Base-by-base conservation (phyloP, 2,113 vertebrate species). In the Megaleporinus macrocephalus region DNA sequence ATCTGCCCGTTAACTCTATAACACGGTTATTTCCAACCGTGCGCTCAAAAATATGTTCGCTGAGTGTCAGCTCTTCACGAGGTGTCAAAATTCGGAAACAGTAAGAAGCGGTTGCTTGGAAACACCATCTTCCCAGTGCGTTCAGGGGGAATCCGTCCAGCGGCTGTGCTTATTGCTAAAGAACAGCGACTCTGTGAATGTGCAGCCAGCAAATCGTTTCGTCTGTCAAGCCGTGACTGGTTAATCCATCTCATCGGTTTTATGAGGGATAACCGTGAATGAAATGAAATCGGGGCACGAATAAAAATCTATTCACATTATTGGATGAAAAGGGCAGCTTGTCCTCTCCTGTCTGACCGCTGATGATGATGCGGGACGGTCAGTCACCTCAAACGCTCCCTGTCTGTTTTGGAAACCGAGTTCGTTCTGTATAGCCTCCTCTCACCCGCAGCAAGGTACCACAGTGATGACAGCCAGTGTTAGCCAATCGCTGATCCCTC, bases 21-120 rank as follows among this genome's bases (percentile, higher is more conserved):
- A 57, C 53, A 57, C 53, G 3, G 41, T 55, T n/a, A 61, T 26
- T 15, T 26, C 57, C 57, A 61, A 13, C 55, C 10, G n/a, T 7
- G 18, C 5, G 69, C 69, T 30, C 13, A 10, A 68, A 44, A 76
- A 85, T 65, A 73, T 70, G 18, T 61, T 77, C 81, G 59, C 30
- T 9, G 18, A 71, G 61, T 12, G 18, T 62, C 57, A 41, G 66
- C 12, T 79, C 10, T 80, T 62, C 26, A 62, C 30, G 41, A 18
- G 44, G 24, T 72, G 55, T 49, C 69, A 78, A 15, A 53, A 49
- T 53, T 36, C 76, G 27, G 33, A 77, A 81, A 59, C 53, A 72
- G 78, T 53, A 80, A 73, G 65, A 78, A 70, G 15, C 16, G 53
- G 80, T 85, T 85, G 80, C 76, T 69, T 82, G 57, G 80, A 73